A percentile compares a stretch with the other conserved stretches of the same genome.
Evolutionary conservation across 2,888 invertebrate species (phyloP).

Genomic region (Drosophila imparisetae): DNA sequence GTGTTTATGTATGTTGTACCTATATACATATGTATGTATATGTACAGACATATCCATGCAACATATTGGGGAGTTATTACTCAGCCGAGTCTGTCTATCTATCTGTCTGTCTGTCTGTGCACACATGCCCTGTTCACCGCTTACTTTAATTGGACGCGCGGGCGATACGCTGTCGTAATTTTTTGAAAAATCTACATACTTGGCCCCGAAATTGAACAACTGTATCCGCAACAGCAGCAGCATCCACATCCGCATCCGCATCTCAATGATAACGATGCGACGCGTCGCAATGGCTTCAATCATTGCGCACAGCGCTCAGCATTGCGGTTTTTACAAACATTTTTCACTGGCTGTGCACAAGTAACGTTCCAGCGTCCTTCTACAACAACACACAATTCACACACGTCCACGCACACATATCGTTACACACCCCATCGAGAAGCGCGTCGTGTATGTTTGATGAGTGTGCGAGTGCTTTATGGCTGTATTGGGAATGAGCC

Average conservation of each 20-base stretch:
- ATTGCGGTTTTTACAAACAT: conserved; percentile 78
- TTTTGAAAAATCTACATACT: conserved; percentile 74
- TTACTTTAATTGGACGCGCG: conserved; percentile 82
- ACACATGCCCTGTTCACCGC: conserved; percentile 56
- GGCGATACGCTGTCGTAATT: conserved; percentile 82
- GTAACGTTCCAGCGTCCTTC: conserved; percentile 33
- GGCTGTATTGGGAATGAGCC: conserved; percentile 76
- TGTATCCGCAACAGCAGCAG: conserved; percentile 10
- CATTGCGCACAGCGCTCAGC: conserved; percentile 71
- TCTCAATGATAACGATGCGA: conserved; percentile 65
- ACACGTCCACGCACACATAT: conserved; percentile 8
- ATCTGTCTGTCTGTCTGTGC: conserved; percentile 9
- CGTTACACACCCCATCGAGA: conserved; percentile 20
- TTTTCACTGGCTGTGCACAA: conserved; percentile 72
- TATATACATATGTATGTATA: conserved; percentile 23
- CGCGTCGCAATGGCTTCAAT: conserved; percentile 73
- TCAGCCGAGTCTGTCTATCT: conserved; percentile 22
- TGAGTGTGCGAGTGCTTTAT: conserved; percentile 78
- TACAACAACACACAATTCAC: conserved; percentile 15
- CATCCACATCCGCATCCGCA: conserved; percentile 40
- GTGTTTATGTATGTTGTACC: conserved; percentile 31
- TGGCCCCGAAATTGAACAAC: conserved; percentile 17
- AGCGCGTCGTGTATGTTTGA: conserved; percentile 65
- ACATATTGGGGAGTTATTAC: conserved; percentile 77
- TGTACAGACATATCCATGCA: conserved; percentile 21